Base-by-base conservation (phyloP, 30 jellyfish, hydroid and myxozoan genomes). In the Calvadosia cruxmelitensis region DNA sequence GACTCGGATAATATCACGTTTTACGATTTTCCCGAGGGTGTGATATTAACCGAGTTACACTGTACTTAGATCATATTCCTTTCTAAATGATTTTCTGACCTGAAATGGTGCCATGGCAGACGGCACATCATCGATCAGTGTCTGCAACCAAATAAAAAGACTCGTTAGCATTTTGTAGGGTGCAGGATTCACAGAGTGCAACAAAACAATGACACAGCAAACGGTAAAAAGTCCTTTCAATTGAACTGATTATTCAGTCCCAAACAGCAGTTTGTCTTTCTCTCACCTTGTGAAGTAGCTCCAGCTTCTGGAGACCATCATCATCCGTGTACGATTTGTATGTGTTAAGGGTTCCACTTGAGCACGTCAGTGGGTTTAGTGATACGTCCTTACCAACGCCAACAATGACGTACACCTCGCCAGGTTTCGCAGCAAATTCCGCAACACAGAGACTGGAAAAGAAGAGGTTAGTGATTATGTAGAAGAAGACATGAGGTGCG, bases 41-140 rank as follows among this genome's bases (percentile, higher is more conserved):
- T n/a, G n/a, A n/a, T n/a, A n/a, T n/a, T n/a, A n/a, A n/a, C n/a
- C n/a, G n/a, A n/a, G n/a, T n/a, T n/a, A n/a, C n/a, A n/a, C n/a
- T n/a, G n/a, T n/a, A n/a, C n/a, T n/a, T n/a, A n/a, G n/a, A n/a
- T n/a, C n/a, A n/a, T n/a, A n/a, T n/a, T n/a, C n/a, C n/a, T n/a
- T n/a, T n/a, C n/a, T n/a, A n/a, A n/a, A n/a, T n/a, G n/a, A n/a
- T n/a, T 7, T 27, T 61, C 74, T 1, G 26, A 78, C 92, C 84
- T 78, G 92, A 34, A 79, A 79, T 1, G 83, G 62, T 36, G 83
- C 70, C 16, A 83, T 71, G 1, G 99, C 99, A 12, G 89, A 93
- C 15, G 99, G 99, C 15, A 92, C 85, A 67, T 92, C 99, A 68
- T 92, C 99, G 23, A 92, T 75, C 23, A 86, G 63, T 5, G 99